phyloP scores from a whole-genome alignment of 2,113 vertebrate species.

The Ovibos moschatus region DNA sequence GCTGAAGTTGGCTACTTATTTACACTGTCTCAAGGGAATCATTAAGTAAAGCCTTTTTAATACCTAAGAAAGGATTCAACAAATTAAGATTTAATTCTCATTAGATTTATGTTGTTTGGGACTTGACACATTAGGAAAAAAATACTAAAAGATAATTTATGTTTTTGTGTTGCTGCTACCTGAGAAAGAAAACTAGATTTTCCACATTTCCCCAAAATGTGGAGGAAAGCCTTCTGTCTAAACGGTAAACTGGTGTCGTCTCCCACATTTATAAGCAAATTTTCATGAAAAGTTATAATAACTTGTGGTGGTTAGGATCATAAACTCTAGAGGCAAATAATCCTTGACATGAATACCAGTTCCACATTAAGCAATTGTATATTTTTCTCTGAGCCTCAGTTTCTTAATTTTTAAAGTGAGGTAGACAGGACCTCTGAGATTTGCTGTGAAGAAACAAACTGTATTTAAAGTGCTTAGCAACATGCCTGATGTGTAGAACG shows the following conservation, averaged over 20 bases:
- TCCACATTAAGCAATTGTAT: neutral
- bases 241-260: neutral
- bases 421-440: neutral
- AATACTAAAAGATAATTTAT: neutral
- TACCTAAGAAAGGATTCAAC: neutral
- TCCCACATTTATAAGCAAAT: neutral
- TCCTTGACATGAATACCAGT: neutral
- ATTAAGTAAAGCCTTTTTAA: conserved; percentile 7
- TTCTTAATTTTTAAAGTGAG: neutral
- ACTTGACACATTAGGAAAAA: neutral
- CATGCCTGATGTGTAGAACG: neutral
- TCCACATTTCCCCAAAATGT: neutral
- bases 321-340: neutral
- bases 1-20: neutral
- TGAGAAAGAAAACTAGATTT: neutral
- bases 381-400: neutral
- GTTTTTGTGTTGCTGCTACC: neutral
- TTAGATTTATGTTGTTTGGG: neutral
- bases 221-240: neutral
- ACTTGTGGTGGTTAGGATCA: neutral
- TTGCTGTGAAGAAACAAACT: neutral
- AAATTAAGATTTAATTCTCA: conserved; percentile 16
- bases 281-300: neutral
- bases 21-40: neutral
- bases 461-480: neutral